Evolutionary conservation across 2,113 vertebrate species (phyloP), one percentile per base, ranked within the genome.

Genomic region (Siphamia tubifer): DNA sequence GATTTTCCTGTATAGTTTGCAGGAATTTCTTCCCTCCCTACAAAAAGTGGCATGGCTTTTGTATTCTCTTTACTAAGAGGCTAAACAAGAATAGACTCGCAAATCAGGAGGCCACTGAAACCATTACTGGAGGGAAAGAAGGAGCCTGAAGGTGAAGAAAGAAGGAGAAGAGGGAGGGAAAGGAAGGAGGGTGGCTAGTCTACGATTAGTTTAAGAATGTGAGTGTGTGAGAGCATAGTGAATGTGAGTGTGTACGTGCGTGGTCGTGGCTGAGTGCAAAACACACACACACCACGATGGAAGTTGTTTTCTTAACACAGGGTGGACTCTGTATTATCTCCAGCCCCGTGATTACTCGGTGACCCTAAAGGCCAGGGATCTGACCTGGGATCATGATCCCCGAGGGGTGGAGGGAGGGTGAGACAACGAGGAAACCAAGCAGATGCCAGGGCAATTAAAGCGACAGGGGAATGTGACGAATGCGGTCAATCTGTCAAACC

Each of bases 391-490:
- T 74, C 81, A 66, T 68, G 81, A 84, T 73, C 86, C 84, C 74
- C 12, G 43, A 52, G 70, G 12, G 13, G 48, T 8, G 12, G 53
- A 24, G 31, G 34, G 36, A 78, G 56, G 61, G 74, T 63, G 48
- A 81, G 80, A 81, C 78, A 47, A 72, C 53, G 58, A 92, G 90
- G 91, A 92, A 91, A 90, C 84, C 67, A 25, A 93, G 91, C 92
- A 94, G 91, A 93, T 94, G 92, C 90, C 82, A 64, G 83, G 83
- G 90, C 90, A 90, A 90, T 92, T 92, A 92, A 92, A 92, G 83
- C 69, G 60, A 90, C 53, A 36, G 76, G 55, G 87, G 92, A 92
- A 92, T 93, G 91, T 90, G 88, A 92, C 85, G 84, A 94, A 94
- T 94, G 92, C 76, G 87, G 87, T 91, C 86, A 93, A 87, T 87